Conservation (phyloP, 2,797 vertebrate species). For the Acropternis orthonyx region DNA sequence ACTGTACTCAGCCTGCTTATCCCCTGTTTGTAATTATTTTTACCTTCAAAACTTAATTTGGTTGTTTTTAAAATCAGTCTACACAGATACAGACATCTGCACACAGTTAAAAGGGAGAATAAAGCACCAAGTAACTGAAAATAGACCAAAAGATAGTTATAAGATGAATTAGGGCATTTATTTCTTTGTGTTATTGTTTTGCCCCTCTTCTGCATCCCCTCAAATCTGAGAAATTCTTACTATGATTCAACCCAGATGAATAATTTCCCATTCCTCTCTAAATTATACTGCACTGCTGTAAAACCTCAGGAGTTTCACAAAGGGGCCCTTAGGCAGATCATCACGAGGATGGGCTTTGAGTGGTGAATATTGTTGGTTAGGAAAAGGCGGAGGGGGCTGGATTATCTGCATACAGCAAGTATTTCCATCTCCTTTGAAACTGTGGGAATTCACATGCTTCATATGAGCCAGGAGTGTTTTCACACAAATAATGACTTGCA, state of each 20-base stretch:
- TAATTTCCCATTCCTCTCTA: neutral
- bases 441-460: neutral
- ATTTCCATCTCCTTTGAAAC: slow-evolving; percentile 36
- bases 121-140: neutral
- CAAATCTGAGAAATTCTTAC: neutral
- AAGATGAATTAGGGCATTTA: neutral
- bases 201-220: neutral
- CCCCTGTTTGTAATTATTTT: neutral
- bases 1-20: neutral
- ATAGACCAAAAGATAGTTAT: neutral
- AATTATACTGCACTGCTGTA: neutral
- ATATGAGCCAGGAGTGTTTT: neutral
- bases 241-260: neutral
- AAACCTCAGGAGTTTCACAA: neutral
- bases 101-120: neutral
- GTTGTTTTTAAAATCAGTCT: neutral
- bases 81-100: neutral
- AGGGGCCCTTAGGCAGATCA: neutral
- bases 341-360: neutral
- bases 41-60: neutral
- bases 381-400: neutral
- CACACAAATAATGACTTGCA: slow-evolving; percentile 40
- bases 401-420: slow-evolving; percentile 25
- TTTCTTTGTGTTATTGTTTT: neutral
- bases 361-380: neutral